A percentile compares a stretch with the other conserved stretches of the same genome.
These are phyloP conservation scores for Drosophila mimetica DNA, from an alignment of 2,888 invertebrate species.

Conservation along the genomic window DNA sequence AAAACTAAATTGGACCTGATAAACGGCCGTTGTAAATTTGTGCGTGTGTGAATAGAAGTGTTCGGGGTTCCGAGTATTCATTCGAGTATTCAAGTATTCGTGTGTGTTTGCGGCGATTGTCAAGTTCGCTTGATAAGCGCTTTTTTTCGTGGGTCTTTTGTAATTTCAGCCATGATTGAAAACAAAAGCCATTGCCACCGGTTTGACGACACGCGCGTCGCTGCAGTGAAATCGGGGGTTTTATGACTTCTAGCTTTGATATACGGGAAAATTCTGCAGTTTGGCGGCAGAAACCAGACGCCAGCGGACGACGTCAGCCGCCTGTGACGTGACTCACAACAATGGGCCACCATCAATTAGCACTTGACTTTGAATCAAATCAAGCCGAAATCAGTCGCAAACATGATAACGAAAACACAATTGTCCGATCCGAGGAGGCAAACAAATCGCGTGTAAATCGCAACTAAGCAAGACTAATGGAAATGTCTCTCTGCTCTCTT, in stretches of 20 bases:
- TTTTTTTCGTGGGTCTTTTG: slow-evolving; percentile 40
- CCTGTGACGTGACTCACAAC: slow-evolving; percentile 54
- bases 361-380: slow-evolving; percentile 71
- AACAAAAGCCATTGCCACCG: slow-evolving; percentile 60
- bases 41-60: slow-evolving; percentile 30
- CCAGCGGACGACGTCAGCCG: slow-evolving; percentile 59
- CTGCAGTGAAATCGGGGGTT: slow-evolving; percentile 3
- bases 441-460: slow-evolving; percentile 46
- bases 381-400: slow-evolving; percentile 65
- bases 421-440: slow-evolving; percentile 16
- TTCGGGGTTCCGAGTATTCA: too few species aligned
- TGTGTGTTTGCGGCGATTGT: slow-evolving; percentile 21
- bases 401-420: slow-evolving; percentile 59
- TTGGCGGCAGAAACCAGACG: slow-evolving; percentile 55
- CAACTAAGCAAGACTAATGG: slow-evolving; percentile 40
- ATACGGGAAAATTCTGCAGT: slow-evolving; percentile 57
- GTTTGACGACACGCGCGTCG: slow-evolving; percentile 64
- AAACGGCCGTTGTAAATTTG: slow-evolving; percentile 56
- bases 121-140: slow-evolving; percentile 68
- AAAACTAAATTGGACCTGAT: slow-evolving; percentile 56
- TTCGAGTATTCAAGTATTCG: too few species aligned
- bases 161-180: slow-evolving; percentile 60
- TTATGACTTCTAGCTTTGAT: neutral
- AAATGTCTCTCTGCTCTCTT: slow-evolving; percentile 32
- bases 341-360: slow-evolving; percentile 64